Percentiles rank a stretch among this genome's conserved stretches.
phyloP scores from a whole-genome alignment of 2,113 vertebrate genomes.

The Vombatus ursinus region DNA sequence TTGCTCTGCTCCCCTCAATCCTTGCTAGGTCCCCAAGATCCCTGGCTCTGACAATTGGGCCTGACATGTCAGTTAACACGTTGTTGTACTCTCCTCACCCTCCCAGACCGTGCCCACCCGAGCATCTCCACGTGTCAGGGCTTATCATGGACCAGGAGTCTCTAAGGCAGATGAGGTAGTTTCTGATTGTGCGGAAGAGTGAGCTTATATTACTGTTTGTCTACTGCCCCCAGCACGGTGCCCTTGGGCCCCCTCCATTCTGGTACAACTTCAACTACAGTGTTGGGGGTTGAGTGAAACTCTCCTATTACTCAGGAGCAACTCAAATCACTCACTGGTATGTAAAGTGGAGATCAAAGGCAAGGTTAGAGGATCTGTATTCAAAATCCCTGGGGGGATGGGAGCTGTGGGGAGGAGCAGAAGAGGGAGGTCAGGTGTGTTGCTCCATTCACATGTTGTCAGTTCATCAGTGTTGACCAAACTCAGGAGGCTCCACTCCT shows the following conservation, averaged over 20 bases:
- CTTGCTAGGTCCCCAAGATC: neutral
- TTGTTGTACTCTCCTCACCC: neutral
- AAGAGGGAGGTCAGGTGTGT: conserved; percentile 7
- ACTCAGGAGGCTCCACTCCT: neutral
- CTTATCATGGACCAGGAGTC: neutral
- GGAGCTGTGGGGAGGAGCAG: conserved; percentile 18
- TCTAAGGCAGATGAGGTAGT: neutral
- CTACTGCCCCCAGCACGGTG: neutral
- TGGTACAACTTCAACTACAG: neutral
- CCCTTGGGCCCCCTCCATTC: neutral
- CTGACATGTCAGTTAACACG: neutral
- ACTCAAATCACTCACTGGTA: conserved; percentile 43
- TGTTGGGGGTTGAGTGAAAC: neutral
- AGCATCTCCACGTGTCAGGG: neutral
- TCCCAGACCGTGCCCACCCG: neutral
- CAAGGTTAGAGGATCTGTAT: conserved; percentile 26
- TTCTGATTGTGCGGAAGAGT: neutral
- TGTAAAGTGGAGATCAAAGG: conserved; percentile 66
- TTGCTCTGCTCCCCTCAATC: neutral
- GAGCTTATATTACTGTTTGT: neutral
- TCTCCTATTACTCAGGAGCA: neutral
- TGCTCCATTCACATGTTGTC: conserved; percentile 1
- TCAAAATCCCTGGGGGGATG: neutral
- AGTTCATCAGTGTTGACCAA: conserved; percentile 2
- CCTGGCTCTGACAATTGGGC: neutral